Evolutionary conservation across 2,797 vertebrate species (phyloP), one percentile per base, ranked within the genome.

Genomic region (Dromococcyx pavoninus): DNA sequence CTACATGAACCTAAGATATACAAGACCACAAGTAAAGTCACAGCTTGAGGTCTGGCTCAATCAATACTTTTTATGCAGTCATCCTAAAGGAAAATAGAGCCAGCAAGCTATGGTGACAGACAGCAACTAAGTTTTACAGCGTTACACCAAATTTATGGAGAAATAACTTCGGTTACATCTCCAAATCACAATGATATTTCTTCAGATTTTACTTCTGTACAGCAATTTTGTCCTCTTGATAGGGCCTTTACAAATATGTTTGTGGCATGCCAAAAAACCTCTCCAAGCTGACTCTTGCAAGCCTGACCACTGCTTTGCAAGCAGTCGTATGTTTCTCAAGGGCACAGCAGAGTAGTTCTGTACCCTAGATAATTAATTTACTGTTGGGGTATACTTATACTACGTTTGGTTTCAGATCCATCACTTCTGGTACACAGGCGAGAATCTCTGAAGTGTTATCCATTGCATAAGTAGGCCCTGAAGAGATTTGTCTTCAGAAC

Each of bases 131-230:
- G 12, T 58, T 80, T 65, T 51, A 56, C 17, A 67, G 17, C 18
- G 72, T 64, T 35, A 61, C 4, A 27, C 39, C 3, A 9, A 27
- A 57, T 24, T 62, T 66, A 41, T 9, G 15, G 30, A 28, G 23
- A 74, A 74, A 35, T 50, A 64, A 37, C n/a, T 64, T 54, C 13
- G 0, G 0, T 23, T 41, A 67, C 2, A 9, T 71, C 11, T 11
- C 15, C 22, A 75, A 54, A 69, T 27, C 32, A 10, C 50, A 88
- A 32, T 1, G 0, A 2, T 43, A 10, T 74, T 75, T 41, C n/a
- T 72, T 82, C n/a, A 67, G 13, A 35, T 57, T 56, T 35, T 57
- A 22, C 0, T 2, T 72, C 46, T 61, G 17, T 28, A 51, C 24
- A 80, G 32, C 5, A 48, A 15, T 79, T 56, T 64, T 3, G 57